phyloP scores from a whole-genome alignment of 2,797 vertebrate genomes.

The Sebastes cheni region DNA sequence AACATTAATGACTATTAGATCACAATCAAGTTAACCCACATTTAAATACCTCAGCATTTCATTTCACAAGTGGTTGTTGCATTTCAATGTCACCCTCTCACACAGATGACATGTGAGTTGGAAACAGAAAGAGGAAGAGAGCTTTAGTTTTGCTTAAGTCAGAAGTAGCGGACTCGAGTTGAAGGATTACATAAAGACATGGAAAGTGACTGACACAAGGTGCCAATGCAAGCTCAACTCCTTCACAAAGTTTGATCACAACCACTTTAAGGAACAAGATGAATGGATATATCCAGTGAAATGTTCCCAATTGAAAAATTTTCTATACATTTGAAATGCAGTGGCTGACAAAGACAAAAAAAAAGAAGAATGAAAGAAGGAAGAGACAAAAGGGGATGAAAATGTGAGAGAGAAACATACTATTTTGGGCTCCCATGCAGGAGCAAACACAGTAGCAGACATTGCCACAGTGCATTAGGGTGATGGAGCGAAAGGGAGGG shows the following conservation, averaged over 20 bases:
- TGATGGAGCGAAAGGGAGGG: slow-evolving; percentile 50
- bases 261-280: neutral
- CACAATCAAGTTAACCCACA: neutral
- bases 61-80: neutral
- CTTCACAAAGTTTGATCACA: neutral
- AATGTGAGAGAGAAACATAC: slow-evolving; percentile 31
- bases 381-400: neutral
- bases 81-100: neutral
- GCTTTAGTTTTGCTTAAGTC: slow-evolving; percentile 15
- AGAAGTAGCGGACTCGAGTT: neutral
- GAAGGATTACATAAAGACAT: neutral
- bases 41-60: neutral
- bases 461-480: slow-evolving; percentile 71
- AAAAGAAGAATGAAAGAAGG: neutral
- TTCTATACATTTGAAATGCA: neutral
- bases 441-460: slow-evolving; percentile 54
- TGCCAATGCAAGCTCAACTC: neutral
- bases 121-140: neutral
- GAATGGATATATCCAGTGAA: neutral
- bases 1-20: neutral
- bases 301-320: neutral
- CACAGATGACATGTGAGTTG: neutral
- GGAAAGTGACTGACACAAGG: neutral
- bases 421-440: slow-evolving; percentile 57
- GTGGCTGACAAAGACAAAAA: neutral